Percentiles rank a stretch among this genome's conserved stretches.
Conservation (phyloP, 2,113 vertebrate species). For the Lates calcarifer region DNA sequence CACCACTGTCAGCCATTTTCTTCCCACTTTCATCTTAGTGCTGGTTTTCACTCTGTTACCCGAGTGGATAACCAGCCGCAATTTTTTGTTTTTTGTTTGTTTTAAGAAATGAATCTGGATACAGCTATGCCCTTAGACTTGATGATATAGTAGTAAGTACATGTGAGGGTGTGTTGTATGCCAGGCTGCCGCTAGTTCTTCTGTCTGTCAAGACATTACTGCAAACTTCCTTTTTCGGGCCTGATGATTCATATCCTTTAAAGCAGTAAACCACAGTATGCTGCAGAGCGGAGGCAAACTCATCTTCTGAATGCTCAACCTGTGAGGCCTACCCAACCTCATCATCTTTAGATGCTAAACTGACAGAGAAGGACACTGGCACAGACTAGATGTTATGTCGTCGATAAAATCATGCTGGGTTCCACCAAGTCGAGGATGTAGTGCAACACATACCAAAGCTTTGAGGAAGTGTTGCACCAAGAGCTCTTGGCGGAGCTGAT, state of each 20-base stretch:
- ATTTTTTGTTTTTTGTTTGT: too few relatives aligned
- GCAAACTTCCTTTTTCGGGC: constrained; percentile 69
- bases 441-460: constrained; percentile 7
- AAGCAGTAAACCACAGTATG: constrained; percentile 17
- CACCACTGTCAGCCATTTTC: background rate
- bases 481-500: constrained; percentile 28
- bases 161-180: background rate
- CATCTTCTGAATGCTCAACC: background rate
- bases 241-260: constrained; percentile 69
- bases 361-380: background rate
- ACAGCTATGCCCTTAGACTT: background rate
- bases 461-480: constrained; percentile 66
- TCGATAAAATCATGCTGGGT: background rate
- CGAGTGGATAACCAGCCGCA: background rate
- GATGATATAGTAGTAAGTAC: background rate
- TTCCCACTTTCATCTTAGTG: background rate
- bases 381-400: background rate
- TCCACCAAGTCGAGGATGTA: background rate
- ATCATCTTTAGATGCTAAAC: background rate
- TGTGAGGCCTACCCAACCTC: background rate
- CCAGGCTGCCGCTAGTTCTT: background rate
- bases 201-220: constrained; percentile 25
- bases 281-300: background rate
- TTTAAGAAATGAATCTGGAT: background rate
- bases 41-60: background rate